Evolutionary conservation across 2,797 vertebrate species (phyloP), one percentile per base, ranked within the genome.

Genomic region (Argyrosomus regius): DNA sequence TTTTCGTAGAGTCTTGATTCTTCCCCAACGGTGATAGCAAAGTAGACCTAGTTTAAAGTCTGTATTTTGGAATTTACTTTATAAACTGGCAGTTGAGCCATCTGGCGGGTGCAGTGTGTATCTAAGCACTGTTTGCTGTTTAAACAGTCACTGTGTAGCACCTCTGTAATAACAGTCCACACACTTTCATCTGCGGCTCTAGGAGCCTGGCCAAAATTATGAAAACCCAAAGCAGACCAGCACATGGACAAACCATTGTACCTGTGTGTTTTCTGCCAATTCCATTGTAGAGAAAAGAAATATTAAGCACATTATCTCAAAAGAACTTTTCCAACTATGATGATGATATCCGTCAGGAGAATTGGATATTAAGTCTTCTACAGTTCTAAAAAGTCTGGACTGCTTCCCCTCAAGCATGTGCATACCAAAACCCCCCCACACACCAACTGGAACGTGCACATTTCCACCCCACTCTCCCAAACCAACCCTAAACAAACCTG

Each of bases 401-500:
- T 77, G 73, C 69, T 86, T 88, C 75, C 70, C 75, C 72, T 82
- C 28, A 76, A 89, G 69, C 53, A 62, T 71, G 49, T 79, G 71
- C 68, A 75, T 57, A 78, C 87, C 12, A 0, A 75, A 88, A 78
- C 74, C 68, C 78, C 72, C 82, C 78, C 77, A 52, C 69, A 77
- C 73, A 78, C 35, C 35, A 9, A 39, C 35, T 69, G 64, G 26
- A 80, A 77, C 72, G 53, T 78, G 49, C 67, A 84, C 87, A 63
- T 83, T 86, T 83, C 81, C 73, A 88, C 72, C 74, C 53, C 61
- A 31, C 83, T 78, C 77, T 86, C 86, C 88, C 83, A 91, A 88
- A 89, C 87, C 89, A 87, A 82, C 88, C 88, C 91, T 89, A 93
- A 92, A 92, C 90, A 93, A 93, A 93, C 93, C 86, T 82, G 82